phyloP scores from a whole-genome alignment of 2,113 vertebrate species.

The Excalfactoria chinensis region DNA sequence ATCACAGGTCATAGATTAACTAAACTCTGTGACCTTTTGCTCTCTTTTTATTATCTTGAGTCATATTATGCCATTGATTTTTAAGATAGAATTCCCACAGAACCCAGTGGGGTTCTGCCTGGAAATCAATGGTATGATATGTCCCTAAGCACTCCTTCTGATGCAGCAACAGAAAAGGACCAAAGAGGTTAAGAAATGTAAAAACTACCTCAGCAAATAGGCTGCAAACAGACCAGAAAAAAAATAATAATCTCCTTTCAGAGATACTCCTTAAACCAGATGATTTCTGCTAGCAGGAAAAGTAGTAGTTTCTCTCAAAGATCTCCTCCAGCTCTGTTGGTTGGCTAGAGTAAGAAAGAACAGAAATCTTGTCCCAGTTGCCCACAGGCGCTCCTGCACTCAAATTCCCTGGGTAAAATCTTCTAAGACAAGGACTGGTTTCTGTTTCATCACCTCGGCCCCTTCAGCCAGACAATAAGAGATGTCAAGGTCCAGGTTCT shows the following conservation, averaged over 20 bases:
- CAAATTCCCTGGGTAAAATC: rapidly evolving
- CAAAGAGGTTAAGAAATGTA: background rate
- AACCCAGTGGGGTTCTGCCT: background rate
- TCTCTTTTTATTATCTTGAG: slow-evolving; percentile 42
- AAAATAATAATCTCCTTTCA: background rate
- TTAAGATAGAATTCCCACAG: slow-evolving; percentile 9
- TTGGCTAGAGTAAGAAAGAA: background rate
- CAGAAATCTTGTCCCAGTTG: rapidly evolving
- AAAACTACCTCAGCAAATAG: background rate
- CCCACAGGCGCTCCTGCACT: background rate
- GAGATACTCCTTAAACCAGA: background rate
- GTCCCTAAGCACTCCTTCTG: background rate
- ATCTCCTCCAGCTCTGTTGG: background rate
- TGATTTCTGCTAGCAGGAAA: background rate
- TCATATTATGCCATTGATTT: slow-evolving; percentile 50
- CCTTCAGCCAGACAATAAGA: background rate
- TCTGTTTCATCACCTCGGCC: rapidly evolving
- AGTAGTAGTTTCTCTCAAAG: background rate
- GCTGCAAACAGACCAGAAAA: background rate
- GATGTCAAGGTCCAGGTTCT: background rate
- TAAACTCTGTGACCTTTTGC: background rate
- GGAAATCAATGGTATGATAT: background rate
- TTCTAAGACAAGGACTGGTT: background rate
- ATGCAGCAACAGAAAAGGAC: background rate
- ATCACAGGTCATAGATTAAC: background rate